Percentiles rank a stretch among this genome's conserved stretches.
Evolutionary conservation across 2,113 vertebrate genomes (phyloP).

Genomic region (Atlantisia rogersi): DNA sequence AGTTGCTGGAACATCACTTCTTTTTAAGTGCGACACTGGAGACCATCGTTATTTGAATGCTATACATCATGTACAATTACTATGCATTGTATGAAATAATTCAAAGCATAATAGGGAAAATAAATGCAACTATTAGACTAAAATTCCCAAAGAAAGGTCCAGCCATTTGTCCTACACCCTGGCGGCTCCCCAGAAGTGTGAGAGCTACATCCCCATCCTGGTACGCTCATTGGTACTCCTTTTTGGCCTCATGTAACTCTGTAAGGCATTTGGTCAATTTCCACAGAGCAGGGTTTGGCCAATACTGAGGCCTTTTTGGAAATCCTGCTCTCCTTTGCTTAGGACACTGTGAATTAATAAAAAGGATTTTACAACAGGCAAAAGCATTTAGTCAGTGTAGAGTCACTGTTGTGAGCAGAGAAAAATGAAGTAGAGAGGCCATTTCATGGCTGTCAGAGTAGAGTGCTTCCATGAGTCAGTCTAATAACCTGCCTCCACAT

Average conservation of each 20-base stretch:
- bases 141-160: background rate
- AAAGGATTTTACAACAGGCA: background rate
- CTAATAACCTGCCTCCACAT: background rate
- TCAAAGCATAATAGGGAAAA: background rate
- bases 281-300: background rate
- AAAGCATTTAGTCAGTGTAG: background rate
- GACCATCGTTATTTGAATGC: background rate
- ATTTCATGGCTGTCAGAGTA: background rate
- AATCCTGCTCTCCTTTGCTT: background rate
- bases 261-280: background rate
- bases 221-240: background rate
- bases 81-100: background rate
- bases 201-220: background rate
- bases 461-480: background rate
- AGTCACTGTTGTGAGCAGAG: background rate
- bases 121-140: background rate
- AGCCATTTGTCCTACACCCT: background rate
- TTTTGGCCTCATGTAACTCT: background rate
- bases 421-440: slow-evolving; percentile 1
- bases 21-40: background rate
- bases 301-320: background rate
- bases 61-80: background rate
- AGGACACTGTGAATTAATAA: background rate
- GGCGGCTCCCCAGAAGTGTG: background rate
- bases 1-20: background rate